A percentile compares a stretch with the other conserved stretches of the same genome.
Conservation (phyloP, 2,888 invertebrate species). For the Muscina levida region DNA sequence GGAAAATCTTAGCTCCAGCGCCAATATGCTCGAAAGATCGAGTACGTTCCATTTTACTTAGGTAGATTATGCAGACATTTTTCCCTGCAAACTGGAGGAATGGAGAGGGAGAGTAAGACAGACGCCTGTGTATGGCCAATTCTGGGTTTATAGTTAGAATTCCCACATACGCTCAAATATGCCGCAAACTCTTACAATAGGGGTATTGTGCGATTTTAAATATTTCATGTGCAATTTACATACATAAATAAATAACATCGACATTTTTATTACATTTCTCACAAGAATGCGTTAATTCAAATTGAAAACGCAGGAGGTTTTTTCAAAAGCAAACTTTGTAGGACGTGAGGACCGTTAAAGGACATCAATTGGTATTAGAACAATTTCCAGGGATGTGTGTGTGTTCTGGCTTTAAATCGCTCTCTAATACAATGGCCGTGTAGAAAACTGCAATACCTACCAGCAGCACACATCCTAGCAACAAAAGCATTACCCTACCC, state of each 20-base stretch:
- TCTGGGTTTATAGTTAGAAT: no score
- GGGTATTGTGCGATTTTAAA: slow-evolving; percentile 48
- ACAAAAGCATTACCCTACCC: no score
- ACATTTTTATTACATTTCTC: slow-evolving; percentile 34
- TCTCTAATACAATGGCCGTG: neutral
- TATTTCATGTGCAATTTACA: slow-evolving; percentile 52
- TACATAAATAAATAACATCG: slow-evolving; percentile 8
- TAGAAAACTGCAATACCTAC: no score
- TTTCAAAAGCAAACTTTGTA: neutral
- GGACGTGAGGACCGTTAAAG: neutral
- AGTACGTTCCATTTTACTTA: neutral
- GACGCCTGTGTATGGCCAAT: no score
- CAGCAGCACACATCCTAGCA: no score
- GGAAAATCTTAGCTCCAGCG: slow-evolving; percentile 41
- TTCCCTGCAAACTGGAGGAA: slow-evolving; percentile 38
- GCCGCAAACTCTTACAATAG: slow-evolving; percentile 1
- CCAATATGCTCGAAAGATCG: slow-evolving; percentile 38
- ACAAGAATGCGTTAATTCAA: neutral
- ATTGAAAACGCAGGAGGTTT: neutral
- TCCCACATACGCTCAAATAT: no score
- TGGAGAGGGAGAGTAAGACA: no score
- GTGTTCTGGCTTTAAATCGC: no score
- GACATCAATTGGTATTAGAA: no score
- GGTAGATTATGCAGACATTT: slow-evolving; percentile 57
- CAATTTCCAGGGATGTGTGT: no score